These are phyloP conservation scores for Zaprionus capensis DNA, from an alignment of 1,140 invertebrate species.

Conservation along the genomic window DNA sequence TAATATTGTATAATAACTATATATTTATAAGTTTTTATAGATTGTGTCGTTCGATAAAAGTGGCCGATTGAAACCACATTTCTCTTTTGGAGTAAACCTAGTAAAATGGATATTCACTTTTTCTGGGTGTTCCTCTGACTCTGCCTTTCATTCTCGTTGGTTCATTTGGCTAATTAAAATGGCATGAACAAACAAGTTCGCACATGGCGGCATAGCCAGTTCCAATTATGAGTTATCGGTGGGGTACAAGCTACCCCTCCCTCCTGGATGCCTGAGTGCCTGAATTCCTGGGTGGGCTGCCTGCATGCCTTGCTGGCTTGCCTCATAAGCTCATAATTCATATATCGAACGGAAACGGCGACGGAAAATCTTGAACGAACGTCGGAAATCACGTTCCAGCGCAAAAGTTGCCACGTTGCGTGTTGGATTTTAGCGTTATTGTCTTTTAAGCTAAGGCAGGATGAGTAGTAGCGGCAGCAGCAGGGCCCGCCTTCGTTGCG, in stretches of 20 bases:
- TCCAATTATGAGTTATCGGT: conserved; percentile 62
- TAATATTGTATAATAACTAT: too few species aligned
- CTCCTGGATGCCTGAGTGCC: not conserved
- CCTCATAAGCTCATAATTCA: conserved; percentile 69
- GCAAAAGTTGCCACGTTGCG: conserved; percentile 71
- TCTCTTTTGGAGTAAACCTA: not conserved
- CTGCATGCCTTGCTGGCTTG: conserved; percentile 18
- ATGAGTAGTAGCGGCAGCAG: conserved; percentile 16
- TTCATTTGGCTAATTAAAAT: conserved; percentile 76
- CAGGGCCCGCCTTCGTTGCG: conserved; percentile 4
- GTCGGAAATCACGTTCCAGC: conserved; percentile 73
- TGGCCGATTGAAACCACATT: too few species aligned
- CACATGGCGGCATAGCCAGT: conserved; percentile 27
- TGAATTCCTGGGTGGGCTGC: not conserved
- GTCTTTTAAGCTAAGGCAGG: conserved; percentile 79
- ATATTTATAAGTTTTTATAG: too few species aligned
- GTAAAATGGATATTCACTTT: not conserved
- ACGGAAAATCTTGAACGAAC: conserved; percentile 62
- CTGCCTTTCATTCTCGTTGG: conserved; percentile 17
- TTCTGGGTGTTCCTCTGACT: not conserved
- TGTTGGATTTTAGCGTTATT: conserved; percentile 74
- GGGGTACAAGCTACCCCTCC: conserved; percentile 47
- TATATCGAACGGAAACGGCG: conserved; percentile 58
- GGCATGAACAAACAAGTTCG: conserved; percentile 64
- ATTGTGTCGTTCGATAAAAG: too few species aligned